Conservation (phyloP, 2,797 vertebrate genomes). For the Coendou prehensilis region DNA sequence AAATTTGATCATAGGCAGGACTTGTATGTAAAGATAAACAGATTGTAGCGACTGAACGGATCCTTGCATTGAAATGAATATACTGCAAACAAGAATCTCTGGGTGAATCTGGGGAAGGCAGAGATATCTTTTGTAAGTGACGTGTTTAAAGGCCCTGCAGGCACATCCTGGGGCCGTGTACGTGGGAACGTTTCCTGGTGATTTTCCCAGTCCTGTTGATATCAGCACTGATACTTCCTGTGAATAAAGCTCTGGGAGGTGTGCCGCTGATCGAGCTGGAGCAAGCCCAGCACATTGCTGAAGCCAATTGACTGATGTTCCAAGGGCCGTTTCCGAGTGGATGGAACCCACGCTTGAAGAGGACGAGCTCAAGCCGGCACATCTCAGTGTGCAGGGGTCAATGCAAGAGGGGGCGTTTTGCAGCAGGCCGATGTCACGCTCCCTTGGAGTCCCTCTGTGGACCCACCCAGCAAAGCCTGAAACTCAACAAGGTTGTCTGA, state of each 20-base stretch:
- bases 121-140: accelerated
- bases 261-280: neutral
- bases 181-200: neutral
- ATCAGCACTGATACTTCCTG: neutral
- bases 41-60: accelerated
- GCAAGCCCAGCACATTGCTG: neutral
- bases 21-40: accelerated
- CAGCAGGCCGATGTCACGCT: accelerated
- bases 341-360: accelerated
- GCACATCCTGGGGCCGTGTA: accelerated
- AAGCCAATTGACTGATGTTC: neutral
- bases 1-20: neutral
- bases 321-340: neutral
- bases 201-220: neutral
- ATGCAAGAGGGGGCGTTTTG: accelerated
- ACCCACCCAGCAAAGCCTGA: accelerated
- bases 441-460: accelerated
- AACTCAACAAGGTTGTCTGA: accelerated
- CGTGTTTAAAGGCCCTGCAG: neutral
- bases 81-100: no score
- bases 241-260: neutral
- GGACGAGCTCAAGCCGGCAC: no score
- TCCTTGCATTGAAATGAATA: accelerated
- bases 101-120: neutral
- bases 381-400: accelerated